These are phyloP conservation scores for Malacoctenus gilli DNA, from an alignment of 2,797 vertebrate species.

Conservation along the genomic window DNA sequence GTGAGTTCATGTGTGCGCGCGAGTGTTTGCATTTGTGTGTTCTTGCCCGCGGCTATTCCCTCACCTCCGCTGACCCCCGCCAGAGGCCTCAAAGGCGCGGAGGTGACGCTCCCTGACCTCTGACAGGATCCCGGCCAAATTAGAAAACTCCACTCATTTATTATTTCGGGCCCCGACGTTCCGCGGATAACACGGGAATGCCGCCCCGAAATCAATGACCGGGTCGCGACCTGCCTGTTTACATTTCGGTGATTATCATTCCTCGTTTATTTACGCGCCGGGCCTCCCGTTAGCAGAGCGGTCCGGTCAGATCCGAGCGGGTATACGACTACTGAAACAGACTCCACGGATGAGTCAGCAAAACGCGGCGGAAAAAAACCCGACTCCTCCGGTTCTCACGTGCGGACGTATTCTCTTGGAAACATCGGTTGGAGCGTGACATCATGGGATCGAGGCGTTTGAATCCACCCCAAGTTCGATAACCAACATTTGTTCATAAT, in stretches of 20 bases:
- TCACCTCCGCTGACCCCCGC: constrained; percentile 65
- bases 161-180: constrained; percentile 50
- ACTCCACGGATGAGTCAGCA: constrained; percentile 25
- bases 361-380: not conserved
- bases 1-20: constrained; percentile 37
- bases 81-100: constrained; percentile 67
- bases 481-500: constrained; percentile 54
- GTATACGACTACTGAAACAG: not conserved
- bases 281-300: constrained; percentile 18
- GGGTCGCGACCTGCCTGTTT: constrained; percentile 38
- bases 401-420: constrained; percentile 1
- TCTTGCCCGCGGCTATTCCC: constrained; percentile 63
- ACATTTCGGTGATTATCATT: constrained; percentile 33
- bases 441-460: constrained; percentile 49
- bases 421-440: constrained; percentile 3
- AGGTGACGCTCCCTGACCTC: constrained; percentile 63
- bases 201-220: constrained; percentile 22
- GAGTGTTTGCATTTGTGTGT: constrained; percentile 50
- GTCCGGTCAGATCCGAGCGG: constrained; percentile 22
- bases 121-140: constrained; percentile 63
- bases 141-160: constrained; percentile 67
- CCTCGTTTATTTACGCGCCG: constrained; percentile 34
- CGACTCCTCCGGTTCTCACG: constrained; percentile 16
- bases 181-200: constrained; percentile 49
- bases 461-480: constrained; percentile 50